Base-by-base conservation (phyloP, 2,113 vertebrate genomes). In the Toxotes jaculatrix region DNA sequence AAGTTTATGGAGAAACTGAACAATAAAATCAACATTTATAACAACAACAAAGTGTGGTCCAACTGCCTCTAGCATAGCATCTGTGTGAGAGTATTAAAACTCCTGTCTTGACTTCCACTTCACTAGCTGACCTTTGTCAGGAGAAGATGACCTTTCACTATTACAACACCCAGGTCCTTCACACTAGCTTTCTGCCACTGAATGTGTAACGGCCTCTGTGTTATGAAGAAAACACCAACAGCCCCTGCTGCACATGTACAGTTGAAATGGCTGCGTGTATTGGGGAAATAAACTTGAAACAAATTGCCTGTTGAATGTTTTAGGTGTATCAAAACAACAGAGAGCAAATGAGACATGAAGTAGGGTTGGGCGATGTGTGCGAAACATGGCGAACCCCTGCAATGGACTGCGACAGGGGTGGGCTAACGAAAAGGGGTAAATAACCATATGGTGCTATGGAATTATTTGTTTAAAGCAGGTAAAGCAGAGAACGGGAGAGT, bases 101-200 rank as follows among this genome's bases (percentile, higher is more conserved):
- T 71, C 8, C 59, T 75, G 62, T 86, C 81, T 36, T 79, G 76
- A 88, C 79, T 86, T 87, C 45, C 59, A 88, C 77, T 74, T 62
- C 51, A 51, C 21, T 38, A 3, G 23, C 7, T 49, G 61, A 70
- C 67, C 56, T 80, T 87, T 80, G 72, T 78, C 68, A 61, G 57
- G 55, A 66, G 40, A 13, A 84, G 42, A 66, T 72, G 27, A 82
- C 85, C 89, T 89, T 87, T 86, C 81, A 77, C 56, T 87, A 32
- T 87, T 61, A 73, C 80, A 63, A 63, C 73, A 69, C 42, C 51
- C 65, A 82, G 49, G 36, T 67, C 51, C 57, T 65, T 40, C 71
- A 10, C 42, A 49, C 21, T 2, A 42, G 49, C 75, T 60, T 27
- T 64, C 5, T 51, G 55, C 21, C 21, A 55, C 32, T 64, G 9